Base-by-base conservation (phyloP, 1,140 invertebrate species). In the Drosophila micromelanica region DNA sequence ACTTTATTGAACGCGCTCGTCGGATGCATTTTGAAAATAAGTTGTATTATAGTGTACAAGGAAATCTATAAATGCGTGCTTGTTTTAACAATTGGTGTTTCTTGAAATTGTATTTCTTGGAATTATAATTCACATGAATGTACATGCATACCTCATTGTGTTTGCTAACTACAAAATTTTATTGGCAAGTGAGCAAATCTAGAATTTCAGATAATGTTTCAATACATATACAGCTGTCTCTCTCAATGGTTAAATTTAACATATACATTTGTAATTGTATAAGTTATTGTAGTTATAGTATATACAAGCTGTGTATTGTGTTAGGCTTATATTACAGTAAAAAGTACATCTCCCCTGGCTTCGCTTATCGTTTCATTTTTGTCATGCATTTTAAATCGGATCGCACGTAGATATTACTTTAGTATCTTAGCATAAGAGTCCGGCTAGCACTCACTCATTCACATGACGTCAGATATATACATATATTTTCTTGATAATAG, bases 21-120 rank as follows among this genome's bases (percentile, higher is more conserved):
- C 51, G 82, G 78, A 56, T 72, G 82, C 74, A 74, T 68, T 81
- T 52, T 45, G 20, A 30, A 45, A 57, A 46, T 51, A 61, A 40
- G 11, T 17, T 45, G 3, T 9, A 12, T 17, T 40, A 57, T 62
- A 37, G 30, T 37, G 17, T 17, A 20, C 3, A 37, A 15, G 27
- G 3, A 48, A 27, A 27, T 20, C 40, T 17, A 55, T 35, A 57
- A 64, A 61, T 52, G 17, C n/a, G n/a, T 30, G 15, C 38, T 40
- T 49, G 55, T 51, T 6, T 23, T 56, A n/a, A 35, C 8, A 35
- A 64, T 42, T 64, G 64, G 35, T 49, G 43, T 11, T 38, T 35
- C 38, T 49, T 37, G 46, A 30, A 30, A 35, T 30, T 40, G 32
- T 9, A 12, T n/a, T 27, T 5, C 5, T 7, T 17, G 20, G 3